Conservation (phyloP, 1,140 invertebrate genomes). For the Drosophila littoralis region DNA sequence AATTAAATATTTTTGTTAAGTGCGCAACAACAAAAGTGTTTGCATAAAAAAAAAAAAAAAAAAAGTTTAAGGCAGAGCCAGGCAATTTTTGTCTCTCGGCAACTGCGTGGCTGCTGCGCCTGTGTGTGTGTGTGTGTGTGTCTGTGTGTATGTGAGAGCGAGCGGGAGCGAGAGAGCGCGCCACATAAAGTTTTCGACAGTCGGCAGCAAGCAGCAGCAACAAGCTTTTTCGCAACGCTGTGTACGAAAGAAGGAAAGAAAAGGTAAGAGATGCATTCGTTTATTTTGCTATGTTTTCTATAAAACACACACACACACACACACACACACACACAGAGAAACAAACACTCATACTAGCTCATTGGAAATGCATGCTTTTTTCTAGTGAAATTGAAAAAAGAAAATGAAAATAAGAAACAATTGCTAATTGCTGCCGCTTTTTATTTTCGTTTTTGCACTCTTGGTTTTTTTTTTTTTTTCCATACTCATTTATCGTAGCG, state of each 20-base stretch:
- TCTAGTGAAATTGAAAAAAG: background rate
- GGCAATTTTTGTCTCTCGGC: constrained; percentile 24
- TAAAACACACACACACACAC: constrained; percentile 34
- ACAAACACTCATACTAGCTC: constrained; percentile 15
- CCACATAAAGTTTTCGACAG: constrained; percentile 20
- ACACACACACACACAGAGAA: constrained; percentile 26
- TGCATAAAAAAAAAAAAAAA: constrained; percentile 18
- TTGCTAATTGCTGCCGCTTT: constrained; percentile 32
- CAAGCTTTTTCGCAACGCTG: constrained; percentile 25
- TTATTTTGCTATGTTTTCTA: constrained; percentile 42
- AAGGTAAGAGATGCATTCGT: constrained; percentile 59
- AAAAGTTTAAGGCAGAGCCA: background rate
- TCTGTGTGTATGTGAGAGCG: constrained; percentile 13
- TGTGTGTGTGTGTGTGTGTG: constrained; percentile 15
- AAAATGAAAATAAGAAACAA: background rate
- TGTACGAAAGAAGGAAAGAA: constrained; percentile 24
- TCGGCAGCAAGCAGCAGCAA: constrained; percentile 32
- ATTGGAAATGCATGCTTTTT: constrained; percentile 10
- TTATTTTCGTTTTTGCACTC: constrained; percentile 63
- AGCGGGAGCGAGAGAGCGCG: background rate
- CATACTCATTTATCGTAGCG: constrained; percentile 37
- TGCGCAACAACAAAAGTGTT: constrained; percentile 28
- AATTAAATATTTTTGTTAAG: constrained; percentile 9
- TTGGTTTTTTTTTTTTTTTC: constrained; percentile 18
- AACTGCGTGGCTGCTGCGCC: constrained; percentile 36